Conservation (phyloP, 1,140 invertebrate species). For the Drosophila mojavensis region DNA sequence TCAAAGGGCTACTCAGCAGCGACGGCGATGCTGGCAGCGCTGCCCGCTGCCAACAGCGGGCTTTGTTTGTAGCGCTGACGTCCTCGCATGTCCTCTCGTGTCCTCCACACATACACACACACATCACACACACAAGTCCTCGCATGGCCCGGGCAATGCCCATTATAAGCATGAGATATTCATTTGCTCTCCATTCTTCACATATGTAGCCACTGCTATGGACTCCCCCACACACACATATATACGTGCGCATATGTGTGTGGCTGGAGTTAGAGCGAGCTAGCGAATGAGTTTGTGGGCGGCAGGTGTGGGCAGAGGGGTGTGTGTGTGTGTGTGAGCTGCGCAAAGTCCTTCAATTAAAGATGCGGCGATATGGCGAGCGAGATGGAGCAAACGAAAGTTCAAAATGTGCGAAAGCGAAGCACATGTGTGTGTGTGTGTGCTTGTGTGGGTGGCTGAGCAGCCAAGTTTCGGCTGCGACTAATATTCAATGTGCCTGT, state of each 20-base stretch:
- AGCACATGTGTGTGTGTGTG: slow-evolving; percentile 18
- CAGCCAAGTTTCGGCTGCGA: slow-evolving; percentile 39
- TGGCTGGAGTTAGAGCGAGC: slow-evolving; percentile 49
- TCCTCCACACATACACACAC: neutral
- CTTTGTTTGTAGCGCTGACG: slow-evolving; percentile 9
- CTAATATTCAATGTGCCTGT: slow-evolving; percentile 36
- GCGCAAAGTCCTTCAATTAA: slow-evolving; percentile 82
- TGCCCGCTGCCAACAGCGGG: neutral
- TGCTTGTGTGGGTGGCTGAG: slow-evolving; percentile 18
- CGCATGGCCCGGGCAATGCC: slow-evolving; percentile 60
- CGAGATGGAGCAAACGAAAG: slow-evolving; percentile 67
- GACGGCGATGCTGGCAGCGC: slow-evolving; percentile 14
- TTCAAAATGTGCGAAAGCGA: slow-evolving; percentile 63
- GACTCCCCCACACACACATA: slow-evolving; percentile 34
- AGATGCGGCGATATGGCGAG: slow-evolving; percentile 59
- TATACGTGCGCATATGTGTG: neutral
- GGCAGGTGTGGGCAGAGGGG: slow-evolving; percentile 12
- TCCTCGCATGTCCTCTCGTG: slow-evolving; percentile 7
- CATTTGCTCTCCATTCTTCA: slow-evolving; percentile 79
- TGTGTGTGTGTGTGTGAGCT: slow-evolving; percentile 56
- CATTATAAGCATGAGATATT: slow-evolving; percentile 81
- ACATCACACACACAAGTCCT: neutral
- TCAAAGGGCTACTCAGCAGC: slow-evolving; percentile 67
- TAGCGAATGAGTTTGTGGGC: slow-evolving; percentile 39
- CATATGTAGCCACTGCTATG: slow-evolving; percentile 69